These are phyloP conservation scores for Mystacornis crossleyi DNA, from an alignment of 2,113 vertebrate species.

Conservation along the genomic window DNA sequence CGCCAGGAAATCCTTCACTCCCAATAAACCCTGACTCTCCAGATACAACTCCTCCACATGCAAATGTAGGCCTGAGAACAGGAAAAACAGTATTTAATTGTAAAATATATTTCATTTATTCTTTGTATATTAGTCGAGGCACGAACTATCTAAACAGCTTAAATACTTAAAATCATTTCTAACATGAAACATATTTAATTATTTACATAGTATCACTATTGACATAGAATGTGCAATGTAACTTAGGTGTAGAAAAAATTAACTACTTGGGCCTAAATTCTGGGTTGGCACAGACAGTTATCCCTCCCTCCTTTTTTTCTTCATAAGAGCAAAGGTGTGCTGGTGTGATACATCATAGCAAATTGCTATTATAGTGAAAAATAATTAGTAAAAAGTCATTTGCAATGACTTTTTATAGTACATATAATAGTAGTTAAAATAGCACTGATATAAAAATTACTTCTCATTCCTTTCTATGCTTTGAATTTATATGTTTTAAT, in stretches of 20 bases:
- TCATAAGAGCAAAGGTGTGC: background rate
- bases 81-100: background rate
- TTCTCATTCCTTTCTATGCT: background rate
- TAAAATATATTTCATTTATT: background rate
- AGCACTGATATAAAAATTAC: background rate
- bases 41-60: slow-evolving; percentile 92
- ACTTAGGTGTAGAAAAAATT: background rate
- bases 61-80: slow-evolving; percentile 82
- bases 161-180: background rate
- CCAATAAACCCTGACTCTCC: slow-evolving; percentile 93
- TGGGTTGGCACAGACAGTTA: background rate
- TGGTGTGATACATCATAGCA: background rate
- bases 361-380: background rate
- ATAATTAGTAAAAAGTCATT: background rate
- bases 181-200: background rate
- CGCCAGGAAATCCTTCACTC: slow-evolving; percentile 96
- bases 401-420: background rate
- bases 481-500: background rate
- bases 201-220: background rate
- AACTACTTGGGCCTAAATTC: background rate
- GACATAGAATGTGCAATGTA: background rate
- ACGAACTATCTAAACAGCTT: background rate
- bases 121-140: background rate
- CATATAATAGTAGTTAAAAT: background rate
- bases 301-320: background rate